Evolutionary conservation across 1,140 invertebrate genomes (phyloP).

Genomic region (Rhynchophorus ferrugineus): DNA sequence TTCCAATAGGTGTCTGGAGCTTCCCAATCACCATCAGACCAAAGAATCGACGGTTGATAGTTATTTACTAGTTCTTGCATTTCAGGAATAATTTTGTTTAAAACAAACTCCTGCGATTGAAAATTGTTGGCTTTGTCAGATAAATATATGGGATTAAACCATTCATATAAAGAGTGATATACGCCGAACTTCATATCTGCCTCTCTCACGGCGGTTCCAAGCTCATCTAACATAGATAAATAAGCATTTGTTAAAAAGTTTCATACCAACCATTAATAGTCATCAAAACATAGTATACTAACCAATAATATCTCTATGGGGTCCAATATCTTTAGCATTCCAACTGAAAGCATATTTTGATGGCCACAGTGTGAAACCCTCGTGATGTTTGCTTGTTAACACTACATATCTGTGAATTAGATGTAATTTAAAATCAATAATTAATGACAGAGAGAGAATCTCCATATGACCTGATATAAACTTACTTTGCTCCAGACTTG

Average conservation of each 20-base stretch:
- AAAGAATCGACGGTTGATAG: constrained; percentile 84
- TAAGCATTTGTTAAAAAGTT: neutral
- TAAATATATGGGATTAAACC: constrained; percentile 82
- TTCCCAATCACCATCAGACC: constrained; percentile 93
- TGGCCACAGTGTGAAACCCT: constrained; percentile 86
- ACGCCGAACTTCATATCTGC: constrained; percentile 70
- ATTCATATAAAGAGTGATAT: constrained; percentile 86
- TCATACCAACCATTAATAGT: neutral
- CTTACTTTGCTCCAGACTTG: constrained; percentile 69
- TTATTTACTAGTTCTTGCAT: constrained; percentile 63
- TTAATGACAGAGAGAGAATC: neutral
- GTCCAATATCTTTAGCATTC: constrained; percentile 83
- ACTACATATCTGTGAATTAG: constrained; percentile 67
- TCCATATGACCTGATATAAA: neutral
- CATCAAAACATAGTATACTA: constrained; percentile 20
- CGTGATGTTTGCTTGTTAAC: constrained; percentile 89
- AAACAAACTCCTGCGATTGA: constrained; percentile 56
- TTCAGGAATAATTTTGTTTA: constrained; percentile 65
- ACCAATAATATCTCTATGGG: constrained; percentile 73
- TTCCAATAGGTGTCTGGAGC: constrained; percentile 74
- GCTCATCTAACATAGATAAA: constrained; percentile 47
- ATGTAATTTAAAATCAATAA: neutral
- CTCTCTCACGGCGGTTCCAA: constrained; percentile 59
- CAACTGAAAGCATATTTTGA: constrained; percentile 80
- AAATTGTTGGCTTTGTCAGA: constrained; percentile 64